A percentile compares a stretch with the other conserved stretches of the same genome.
phyloP scores from a whole-genome alignment of 2,888 invertebrate species.

The Drosophila lutescens region DNA sequence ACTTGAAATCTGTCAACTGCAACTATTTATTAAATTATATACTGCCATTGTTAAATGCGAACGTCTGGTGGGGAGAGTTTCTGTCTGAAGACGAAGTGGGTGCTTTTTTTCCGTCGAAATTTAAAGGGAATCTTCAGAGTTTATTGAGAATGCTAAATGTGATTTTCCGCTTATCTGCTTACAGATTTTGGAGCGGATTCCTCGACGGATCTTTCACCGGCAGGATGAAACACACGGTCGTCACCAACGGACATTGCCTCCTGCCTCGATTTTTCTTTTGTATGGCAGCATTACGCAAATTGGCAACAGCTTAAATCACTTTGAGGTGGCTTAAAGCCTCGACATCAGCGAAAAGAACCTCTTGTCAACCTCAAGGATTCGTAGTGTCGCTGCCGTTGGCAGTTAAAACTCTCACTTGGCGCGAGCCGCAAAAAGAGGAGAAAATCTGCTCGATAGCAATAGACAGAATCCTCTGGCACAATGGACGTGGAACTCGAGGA shows the following conservation, averaged over 20 bases:
- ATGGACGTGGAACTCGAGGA: constrained; percentile 71
- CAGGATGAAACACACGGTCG: constrained; percentile 52
- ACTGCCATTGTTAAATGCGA: constrained; percentile 68
- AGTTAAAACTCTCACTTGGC: constrained; percentile 57
- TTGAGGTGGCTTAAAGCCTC: constrained; percentile 57
- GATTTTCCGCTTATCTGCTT: constrained; percentile 45
- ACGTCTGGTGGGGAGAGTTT: constrained; percentile 52
- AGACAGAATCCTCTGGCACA: constrained; percentile 36
- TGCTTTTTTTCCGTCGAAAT: constrained; percentile 7
- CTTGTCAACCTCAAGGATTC: constrained; percentile 46
- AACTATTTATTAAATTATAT: constrained; percentile 79
- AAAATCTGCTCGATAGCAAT: constrained; percentile 9
- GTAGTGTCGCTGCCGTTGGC: constrained; percentile 41
- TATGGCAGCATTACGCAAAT: constrained; percentile 69
- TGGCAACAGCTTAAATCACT: constrained; percentile 74
- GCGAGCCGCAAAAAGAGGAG: constrained; percentile 10
- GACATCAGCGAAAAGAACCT: constrained; percentile 10
- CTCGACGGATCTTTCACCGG: neutral
- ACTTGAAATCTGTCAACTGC: constrained; percentile 80
- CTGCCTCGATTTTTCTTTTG: constrained; percentile 27
- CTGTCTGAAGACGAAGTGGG: neutral
- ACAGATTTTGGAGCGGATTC: constrained; percentile 21
- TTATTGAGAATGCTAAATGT: constrained; percentile 27
- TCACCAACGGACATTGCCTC: constrained; percentile 7
- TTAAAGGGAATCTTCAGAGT: constrained; percentile 22